Percentiles rank a stretch among this genome's conserved stretches.
Evolutionary conservation across 1,140 invertebrate species (phyloP).

Genomic region (Drosophila tani): DNA sequence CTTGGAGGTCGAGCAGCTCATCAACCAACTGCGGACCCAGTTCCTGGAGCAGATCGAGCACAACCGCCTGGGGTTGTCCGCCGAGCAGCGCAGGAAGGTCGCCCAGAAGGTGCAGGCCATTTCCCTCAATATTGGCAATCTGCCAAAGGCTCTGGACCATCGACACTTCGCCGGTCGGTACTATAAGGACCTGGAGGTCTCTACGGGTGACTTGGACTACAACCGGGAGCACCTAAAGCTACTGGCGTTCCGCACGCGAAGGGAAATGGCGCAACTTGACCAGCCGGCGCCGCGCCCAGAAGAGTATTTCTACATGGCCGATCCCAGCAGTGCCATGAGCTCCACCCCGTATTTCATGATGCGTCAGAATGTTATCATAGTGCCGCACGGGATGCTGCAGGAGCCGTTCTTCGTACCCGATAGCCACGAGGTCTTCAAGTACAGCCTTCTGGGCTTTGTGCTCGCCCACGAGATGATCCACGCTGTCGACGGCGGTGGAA

Average conservation of each 20-base stretch:
- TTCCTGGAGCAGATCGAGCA: constrained; percentile 29
- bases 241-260: constrained; percentile 35
- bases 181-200: constrained; percentile 47
- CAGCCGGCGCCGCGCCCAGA: background rate
- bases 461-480: constrained; percentile 71
- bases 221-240: constrained; percentile 52
- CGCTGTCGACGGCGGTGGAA: constrained; percentile 47
- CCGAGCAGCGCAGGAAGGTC: background rate
- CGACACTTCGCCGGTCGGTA: constrained; percentile 25
- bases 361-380: constrained; percentile 53
- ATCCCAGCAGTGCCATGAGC: constrained; percentile 33
- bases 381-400: constrained; percentile 67
- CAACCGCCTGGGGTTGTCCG: constrained; percentile 32
- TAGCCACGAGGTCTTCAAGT: constrained; percentile 65
- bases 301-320: constrained; percentile 38
- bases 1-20: constrained; percentile 12
- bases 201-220: constrained; percentile 28
- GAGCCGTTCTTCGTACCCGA: constrained; percentile 49
- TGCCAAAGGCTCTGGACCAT: constrained; percentile 45
- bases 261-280: constrained; percentile 25
- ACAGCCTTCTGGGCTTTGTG: constrained; percentile 69
- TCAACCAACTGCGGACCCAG: constrained; percentile 40
- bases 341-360: constrained; percentile 60
- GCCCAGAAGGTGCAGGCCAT: constrained; percentile 39
- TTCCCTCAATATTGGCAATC: constrained; percentile 68